phyloP scores from a whole-genome alignment of 2,113 vertebrate species.

The Oxyura jamaicensis region DNA sequence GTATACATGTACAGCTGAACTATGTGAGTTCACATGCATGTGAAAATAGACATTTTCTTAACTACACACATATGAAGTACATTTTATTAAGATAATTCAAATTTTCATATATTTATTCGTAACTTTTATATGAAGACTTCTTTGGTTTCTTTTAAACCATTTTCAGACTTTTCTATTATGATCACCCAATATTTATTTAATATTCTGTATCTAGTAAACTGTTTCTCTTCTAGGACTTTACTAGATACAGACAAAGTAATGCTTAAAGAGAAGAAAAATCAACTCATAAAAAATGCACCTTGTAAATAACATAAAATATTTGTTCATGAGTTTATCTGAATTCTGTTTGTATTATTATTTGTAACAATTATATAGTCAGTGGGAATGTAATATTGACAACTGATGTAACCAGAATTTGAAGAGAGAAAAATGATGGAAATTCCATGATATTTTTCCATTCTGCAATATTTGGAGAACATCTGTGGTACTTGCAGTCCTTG shows the following conservation, averaged over 20 bases:
- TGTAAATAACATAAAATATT: slow-evolving; percentile 59
- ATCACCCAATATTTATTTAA: slow-evolving; percentile 5
- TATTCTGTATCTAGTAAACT: slow-evolving; percentile 25
- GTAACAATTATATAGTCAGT: neutral
- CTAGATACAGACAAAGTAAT: slow-evolving; percentile 16
- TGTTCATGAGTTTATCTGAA: slow-evolving; percentile 46
- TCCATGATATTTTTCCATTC: neutral
- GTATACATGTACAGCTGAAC: neutral
- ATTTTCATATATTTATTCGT: slow-evolving; percentile 39
- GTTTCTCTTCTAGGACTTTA: slow-evolving; percentile 34
- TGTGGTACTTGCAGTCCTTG: neutral
- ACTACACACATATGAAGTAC: slow-evolving; percentile 9
- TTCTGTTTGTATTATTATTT: slow-evolving; percentile 52
- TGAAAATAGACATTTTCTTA: slow-evolving; percentile 9
- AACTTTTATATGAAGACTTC: neutral
- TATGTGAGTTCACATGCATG: neutral
- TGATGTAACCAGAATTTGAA: neutral
- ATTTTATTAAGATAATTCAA: slow-evolving; percentile 22
- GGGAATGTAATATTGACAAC: neutral
- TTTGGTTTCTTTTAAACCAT: slow-evolving; percentile 18
- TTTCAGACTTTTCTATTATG: slow-evolving; percentile 20
- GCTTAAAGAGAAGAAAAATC: slow-evolving; percentile 47
- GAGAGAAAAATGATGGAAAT: neutral
- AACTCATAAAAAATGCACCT: slow-evolving; percentile 63
- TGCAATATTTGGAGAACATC: neutral